Base-by-base conservation (phyloP, 2,797 vertebrate species). In the Myotis planiceps region DNA sequence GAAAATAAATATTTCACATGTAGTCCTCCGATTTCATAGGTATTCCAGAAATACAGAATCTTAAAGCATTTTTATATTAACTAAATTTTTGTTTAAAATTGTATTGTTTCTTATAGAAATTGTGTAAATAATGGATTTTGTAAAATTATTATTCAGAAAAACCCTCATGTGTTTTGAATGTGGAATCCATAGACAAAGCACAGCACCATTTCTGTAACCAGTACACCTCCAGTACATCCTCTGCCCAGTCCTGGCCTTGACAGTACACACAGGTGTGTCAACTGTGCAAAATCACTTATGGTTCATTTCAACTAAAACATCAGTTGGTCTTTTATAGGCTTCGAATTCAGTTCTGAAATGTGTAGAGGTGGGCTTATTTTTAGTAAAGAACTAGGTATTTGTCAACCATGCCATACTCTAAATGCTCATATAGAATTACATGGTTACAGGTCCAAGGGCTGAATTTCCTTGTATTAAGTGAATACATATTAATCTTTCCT, bases 241-340 rank as follows among this genome's bases (percentile, higher is more conserved):
- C 98, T 98, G 98, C 98, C 98, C 97, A 97, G 98, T 97, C 98
- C 96, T 98, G 98, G 98, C 98, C 97, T 97, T 97, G 92, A 98
- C 98, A 99, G 98, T 97, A 99, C 98, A 98, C 98, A 99, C 98
- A 98, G 98, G 98, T 98, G 98, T 98, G 96, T 98, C 96, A 97
- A 96, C 98, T 98, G 98, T 98, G 98, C 98, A 99, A 98, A 98
- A 98, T 97, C 98, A 98, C 97, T 97, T 97, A 97, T 83, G 98
- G 98, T 98, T 98, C 97, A 96, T 98, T 98, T 98, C 96, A 98
- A 98, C 98, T 98, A 98, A 96, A 98, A 98, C 98, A 98, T 99
- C 98, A 98, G 98, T 98, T 98, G 98, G 97, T 98, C 97, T 98
- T 98, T 98, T 98, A 99, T 90, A 98, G 83, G 97, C 97, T 98